These are phyloP conservation scores for Drosophila falleni DNA, from an alignment of 2,888 invertebrate species.

Conservation along the genomic window DNA sequence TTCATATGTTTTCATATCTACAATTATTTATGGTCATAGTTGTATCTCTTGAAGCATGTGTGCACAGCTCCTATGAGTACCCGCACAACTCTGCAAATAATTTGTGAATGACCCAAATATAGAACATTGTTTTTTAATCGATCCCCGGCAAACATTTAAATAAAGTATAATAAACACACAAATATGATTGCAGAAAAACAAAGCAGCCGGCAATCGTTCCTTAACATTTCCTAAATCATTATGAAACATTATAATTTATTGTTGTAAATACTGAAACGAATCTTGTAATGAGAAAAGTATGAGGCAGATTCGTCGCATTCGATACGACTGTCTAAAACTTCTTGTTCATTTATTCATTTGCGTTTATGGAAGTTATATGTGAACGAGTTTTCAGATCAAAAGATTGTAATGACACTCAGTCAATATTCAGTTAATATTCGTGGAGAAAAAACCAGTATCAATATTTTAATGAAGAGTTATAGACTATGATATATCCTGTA, in stretches of 20 bases:
- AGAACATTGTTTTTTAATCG: conserved; percentile 22
- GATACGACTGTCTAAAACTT: not conserved
- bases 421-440: conserved; percentile 26
- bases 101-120: conserved; percentile 42
- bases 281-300: conserved; percentile 10
- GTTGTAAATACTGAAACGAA: conserved; percentile 26
- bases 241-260: conserved; percentile 50
- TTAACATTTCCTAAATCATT: conserved; percentile 26
- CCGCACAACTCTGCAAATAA: conserved; percentile 37
- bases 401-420: conserved; percentile 12
- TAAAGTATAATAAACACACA: conserved; percentile 23
- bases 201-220: conserved; percentile 41
- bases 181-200: conserved; percentile 2
- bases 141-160: conserved; percentile 29
- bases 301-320: conserved; percentile 14
- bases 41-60: conserved; percentile 38
- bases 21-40: conserved; percentile 38
- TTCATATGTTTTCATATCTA: not conserved
- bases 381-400: conserved; percentile 7
- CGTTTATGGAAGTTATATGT: conserved; percentile 3
- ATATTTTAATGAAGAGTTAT: not conserved
- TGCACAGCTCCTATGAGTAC: conserved; percentile 10
- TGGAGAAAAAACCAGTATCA: not conserved
- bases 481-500: not conserved
- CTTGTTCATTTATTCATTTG: not conserved